Evolutionary conservation across 2,797 vertebrate species (phyloP).

Genomic region (Crypturellus tataupa): DNA sequence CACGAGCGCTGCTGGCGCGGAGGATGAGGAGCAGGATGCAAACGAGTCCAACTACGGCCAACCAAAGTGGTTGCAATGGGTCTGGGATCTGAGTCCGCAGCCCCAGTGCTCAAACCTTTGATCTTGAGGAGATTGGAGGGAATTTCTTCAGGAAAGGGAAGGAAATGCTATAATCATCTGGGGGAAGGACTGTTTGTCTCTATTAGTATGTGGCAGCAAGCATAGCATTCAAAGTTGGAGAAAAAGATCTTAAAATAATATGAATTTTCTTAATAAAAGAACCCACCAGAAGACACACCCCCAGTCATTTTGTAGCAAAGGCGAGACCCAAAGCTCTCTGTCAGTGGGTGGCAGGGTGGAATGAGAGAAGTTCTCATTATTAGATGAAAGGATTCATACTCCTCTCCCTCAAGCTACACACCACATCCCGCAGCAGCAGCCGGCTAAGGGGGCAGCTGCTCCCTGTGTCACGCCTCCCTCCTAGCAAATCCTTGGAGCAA

Average conservation of each 20-base stretch:
- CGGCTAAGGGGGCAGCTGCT: neutral
- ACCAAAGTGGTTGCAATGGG: rapidly evolving
- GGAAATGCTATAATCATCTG: neutral
- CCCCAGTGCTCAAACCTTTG: neutral
- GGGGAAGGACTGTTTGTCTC: neutral
- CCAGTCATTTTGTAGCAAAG: neutral
- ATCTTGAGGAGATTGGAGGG: rapidly evolving
- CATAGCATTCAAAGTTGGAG: neutral
- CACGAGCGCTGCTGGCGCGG: neutral
- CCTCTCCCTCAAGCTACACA: neutral
- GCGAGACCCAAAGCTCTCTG: neutral
- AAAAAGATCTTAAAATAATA: neutral
- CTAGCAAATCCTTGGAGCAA: neutral
- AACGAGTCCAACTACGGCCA: neutral
- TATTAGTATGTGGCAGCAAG: neutral
- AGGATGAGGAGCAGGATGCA: rapidly evolving
- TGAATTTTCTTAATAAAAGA: no score
- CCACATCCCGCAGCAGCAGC: neutral
- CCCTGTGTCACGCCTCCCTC: neutral
- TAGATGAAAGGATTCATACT: neutral
- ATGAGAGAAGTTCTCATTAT: neutral
- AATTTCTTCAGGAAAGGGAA: neutral
- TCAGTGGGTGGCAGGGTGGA: neutral
- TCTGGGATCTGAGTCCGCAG: neutral
- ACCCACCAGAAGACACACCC: neutral